Evolutionary conservation across 30 jellyfish, hydroid and myxozoan species (phyloP), one percentile per base, ranked within the genome.

Genomic region (Aurelia coerulea): DNA sequence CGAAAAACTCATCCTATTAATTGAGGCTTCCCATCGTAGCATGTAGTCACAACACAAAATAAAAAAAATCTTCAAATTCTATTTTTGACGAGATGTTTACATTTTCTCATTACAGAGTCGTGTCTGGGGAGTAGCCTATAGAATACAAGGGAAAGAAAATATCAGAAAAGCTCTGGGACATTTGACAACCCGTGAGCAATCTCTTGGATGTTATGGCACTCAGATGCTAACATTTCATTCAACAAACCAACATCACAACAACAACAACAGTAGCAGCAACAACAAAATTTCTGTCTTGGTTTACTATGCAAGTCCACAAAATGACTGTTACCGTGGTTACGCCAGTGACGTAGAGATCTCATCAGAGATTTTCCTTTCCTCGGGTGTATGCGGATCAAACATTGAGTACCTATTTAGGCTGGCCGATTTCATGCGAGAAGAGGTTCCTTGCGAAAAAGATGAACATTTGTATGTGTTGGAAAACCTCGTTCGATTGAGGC

Each of bases 91-190:
- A 8, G 56, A 5, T 46, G 56, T 16, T 68, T 16, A 29, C 34
- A 41, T 18, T 65, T 49, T 39, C 19, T 65, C 4, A 23, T 56
- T 74, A 46, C 85, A 93, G 97, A 84, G 97, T 54, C 91, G 83
- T 11, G 96, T 91, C 52, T 88, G 96, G 95, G 99, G 99, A 17
- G 84, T 81, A 23, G 97, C 91, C 23, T 94, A 85, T 81, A 63
- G 84, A 58, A 78, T 94, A 19, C 83, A 64, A 10, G 99, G 99
- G 18, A 41, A 41, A n/a, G 97, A 94, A 12, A 86, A 94, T 41
- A 78, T 89, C 37, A 54, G 54, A 71, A 80, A 78, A 62, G 99
- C 96, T 3, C 66, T 83, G 19, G 91, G 81, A 11, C 90, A 89
- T 49, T 37, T 94, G 81, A 90, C 69, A 53, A 73, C 68, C 3